A percentile compares a stretch with the other conserved stretches of the same genome.
phyloP scores from a whole-genome alignment of 2,888 invertebrate genomes.

The Drosophila pseudotalamancana region DNA sequence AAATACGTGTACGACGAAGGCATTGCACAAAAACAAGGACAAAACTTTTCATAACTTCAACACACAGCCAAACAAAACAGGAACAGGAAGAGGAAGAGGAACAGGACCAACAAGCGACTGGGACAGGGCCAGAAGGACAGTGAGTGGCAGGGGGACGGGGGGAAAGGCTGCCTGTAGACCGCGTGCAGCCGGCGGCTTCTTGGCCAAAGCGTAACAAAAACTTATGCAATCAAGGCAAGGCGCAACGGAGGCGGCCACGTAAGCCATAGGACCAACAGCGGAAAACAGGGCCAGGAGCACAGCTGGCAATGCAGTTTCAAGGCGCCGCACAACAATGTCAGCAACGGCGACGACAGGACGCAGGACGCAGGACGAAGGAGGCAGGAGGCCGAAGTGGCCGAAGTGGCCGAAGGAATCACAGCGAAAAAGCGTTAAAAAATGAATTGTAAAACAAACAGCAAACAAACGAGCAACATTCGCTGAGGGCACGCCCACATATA shows the following conservation, averaged over 20 bases:
- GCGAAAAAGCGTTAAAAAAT: conserved; percentile 74
- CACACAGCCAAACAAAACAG: conserved; percentile 30
- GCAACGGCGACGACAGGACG: conserved; percentile 33
- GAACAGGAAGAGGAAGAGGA: not conserved
- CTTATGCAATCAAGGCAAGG: conserved; percentile 71
- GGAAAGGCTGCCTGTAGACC: no score
- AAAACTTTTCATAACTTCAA: conserved; percentile 72
- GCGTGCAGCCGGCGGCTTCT: conserved; percentile 70
- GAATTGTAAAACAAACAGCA: conserved; percentile 75
- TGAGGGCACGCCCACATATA: conserved; percentile 35
- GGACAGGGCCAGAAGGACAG: not conserved
- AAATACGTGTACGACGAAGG: conserved; percentile 39
- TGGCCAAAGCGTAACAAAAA: conserved; percentile 67
- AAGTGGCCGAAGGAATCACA: conserved; percentile 56
- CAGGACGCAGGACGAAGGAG: conserved; percentile 13
- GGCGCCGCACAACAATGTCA: conserved; percentile 76
- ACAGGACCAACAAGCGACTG: no score
- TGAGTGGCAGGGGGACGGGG: no score
- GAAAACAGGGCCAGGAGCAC: conserved; percentile 17
- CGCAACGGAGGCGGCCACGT: conserved; percentile 23
- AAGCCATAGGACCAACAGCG: not conserved
- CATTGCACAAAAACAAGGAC: conserved; percentile 43
- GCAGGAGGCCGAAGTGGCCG: not conserved
- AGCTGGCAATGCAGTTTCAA: conserved; percentile 54
- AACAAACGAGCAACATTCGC: conserved; percentile 74